Percentiles rank a stretch among this genome's conserved stretches.
Conservation (phyloP, 2,888 invertebrate genomes). For the Ischnura elegans region DNA sequence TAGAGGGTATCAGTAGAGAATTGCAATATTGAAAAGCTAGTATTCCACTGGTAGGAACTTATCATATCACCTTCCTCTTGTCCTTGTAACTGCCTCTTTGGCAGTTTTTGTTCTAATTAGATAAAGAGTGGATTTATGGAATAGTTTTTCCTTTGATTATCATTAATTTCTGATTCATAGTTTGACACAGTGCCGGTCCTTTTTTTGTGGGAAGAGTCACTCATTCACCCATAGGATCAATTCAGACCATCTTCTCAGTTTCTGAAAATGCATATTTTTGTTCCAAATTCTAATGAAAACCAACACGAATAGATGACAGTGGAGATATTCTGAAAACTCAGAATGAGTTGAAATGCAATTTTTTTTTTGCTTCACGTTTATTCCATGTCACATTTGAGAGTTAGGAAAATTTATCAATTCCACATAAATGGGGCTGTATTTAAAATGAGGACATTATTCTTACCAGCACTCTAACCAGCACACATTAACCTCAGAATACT, state of each 20-base stretch:
- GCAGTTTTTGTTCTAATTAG: slow-evolving; percentile 38
- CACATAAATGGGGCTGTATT: not conserved
- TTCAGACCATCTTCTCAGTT: not conserved
- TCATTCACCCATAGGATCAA: not conserved
- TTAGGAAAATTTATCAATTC: not conserved
- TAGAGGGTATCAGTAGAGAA: slow-evolving; percentile 66
- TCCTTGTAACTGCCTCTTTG: slow-evolving; percentile 39
- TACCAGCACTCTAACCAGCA: not conserved
- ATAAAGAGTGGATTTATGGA: slow-evolving; percentile 53
- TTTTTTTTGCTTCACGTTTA: not conserved
- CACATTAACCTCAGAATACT: not conserved
- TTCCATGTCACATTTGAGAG: not conserved
- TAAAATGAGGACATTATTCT: not conserved
- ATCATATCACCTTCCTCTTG: slow-evolving; percentile 29
- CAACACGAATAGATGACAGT: not conserved
- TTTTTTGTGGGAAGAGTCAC: not conserved
- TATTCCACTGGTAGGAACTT: slow-evolving; percentile 62
- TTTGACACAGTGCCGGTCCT: slow-evolving; percentile 59
- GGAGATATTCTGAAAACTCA: not conserved
- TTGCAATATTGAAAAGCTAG: slow-evolving; percentile 53
- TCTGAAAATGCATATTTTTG: not conserved
- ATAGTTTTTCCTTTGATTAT: slow-evolving; percentile 56
- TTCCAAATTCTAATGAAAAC: not conserved
- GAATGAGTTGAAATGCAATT: not conserved
- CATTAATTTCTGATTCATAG: slow-evolving; percentile 41